Percentiles rank a stretch among this genome's conserved stretches.
phyloP scores from a whole-genome alignment of 2,113 vertebrate species.

The Fulmarus glacialis region DNA sequence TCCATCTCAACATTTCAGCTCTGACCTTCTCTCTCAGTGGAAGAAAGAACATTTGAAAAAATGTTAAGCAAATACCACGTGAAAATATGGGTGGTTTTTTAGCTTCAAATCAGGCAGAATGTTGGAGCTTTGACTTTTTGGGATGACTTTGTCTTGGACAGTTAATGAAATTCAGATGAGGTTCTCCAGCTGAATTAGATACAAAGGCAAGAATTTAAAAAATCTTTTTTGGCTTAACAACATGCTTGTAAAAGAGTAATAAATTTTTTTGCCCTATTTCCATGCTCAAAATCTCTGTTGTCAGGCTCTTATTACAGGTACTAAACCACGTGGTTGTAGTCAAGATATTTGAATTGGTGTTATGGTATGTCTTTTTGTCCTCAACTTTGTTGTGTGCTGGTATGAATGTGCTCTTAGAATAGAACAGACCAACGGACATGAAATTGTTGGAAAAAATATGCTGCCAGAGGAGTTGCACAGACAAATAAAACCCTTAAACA shows the following conservation, averaged over 20 bases:
- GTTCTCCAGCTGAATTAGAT: background rate
- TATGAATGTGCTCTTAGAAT: background rate
- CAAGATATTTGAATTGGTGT: background rate
- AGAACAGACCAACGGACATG: background rate
- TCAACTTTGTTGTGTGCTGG: background rate
- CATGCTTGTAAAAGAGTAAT: background rate
- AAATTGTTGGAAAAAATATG: background rate
- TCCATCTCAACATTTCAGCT: constrained; percentile 17
- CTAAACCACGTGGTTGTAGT: background rate
- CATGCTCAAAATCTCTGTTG: background rate
- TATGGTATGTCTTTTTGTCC: background rate
- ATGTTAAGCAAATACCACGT: constrained; percentile 50
- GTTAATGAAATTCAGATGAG: background rate
- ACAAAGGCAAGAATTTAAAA: background rate
- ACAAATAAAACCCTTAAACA: background rate
- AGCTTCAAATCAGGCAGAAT: background rate
- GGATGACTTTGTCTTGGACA: background rate
- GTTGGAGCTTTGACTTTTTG: background rate
- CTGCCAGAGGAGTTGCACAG: background rate
- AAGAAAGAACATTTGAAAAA: constrained; percentile 28
- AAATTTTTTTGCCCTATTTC: background rate
- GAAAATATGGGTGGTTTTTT: constrained; percentile 1
- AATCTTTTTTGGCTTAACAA: background rate
- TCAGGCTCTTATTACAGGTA: background rate
- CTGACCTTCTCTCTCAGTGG: constrained; percentile 31